phyloP scores from a whole-genome alignment of 2,797 vertebrate species.

The Rallus crepitans region DNA sequence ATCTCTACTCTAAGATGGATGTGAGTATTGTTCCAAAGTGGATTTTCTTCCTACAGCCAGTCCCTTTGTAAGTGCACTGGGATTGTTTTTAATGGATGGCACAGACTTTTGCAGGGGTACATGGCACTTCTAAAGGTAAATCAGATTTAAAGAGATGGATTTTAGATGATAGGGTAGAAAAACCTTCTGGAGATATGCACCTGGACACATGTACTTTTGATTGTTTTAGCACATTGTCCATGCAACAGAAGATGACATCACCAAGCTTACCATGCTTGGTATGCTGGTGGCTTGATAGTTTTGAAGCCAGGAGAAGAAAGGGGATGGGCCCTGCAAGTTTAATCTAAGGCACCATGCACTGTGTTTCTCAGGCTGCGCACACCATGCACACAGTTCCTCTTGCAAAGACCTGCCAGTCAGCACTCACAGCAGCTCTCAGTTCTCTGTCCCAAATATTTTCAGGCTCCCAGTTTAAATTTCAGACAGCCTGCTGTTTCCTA shows the following conservation, averaged over 20 bases:
- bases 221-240: background rate
- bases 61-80: background rate
- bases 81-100: background rate
- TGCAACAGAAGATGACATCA: background rate
- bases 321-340: background rate
- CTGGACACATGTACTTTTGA: background rate
- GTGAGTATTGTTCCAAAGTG: slow-evolving; percentile 69
- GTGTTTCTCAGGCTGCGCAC: background rate
- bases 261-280: background rate
- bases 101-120: background rate
- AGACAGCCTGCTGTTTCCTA: background rate
- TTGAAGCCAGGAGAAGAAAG: background rate
- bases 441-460: background rate
- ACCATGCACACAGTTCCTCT: background rate
- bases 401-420: background rate
- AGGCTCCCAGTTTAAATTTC: background rate
- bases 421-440: background rate
- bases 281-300: background rate
- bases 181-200: background rate
- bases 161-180: background rate
- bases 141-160: background rate
- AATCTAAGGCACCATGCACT: background rate
- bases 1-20: slow-evolving; percentile 77
- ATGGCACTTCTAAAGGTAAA: background rate
- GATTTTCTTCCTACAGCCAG: background rate